A percentile compares a stretch with the other conserved stretches of the same genome.
phyloP scores from a whole-genome alignment of 2,888 invertebrate species.

The Ecliptopera silaceata region DNA sequence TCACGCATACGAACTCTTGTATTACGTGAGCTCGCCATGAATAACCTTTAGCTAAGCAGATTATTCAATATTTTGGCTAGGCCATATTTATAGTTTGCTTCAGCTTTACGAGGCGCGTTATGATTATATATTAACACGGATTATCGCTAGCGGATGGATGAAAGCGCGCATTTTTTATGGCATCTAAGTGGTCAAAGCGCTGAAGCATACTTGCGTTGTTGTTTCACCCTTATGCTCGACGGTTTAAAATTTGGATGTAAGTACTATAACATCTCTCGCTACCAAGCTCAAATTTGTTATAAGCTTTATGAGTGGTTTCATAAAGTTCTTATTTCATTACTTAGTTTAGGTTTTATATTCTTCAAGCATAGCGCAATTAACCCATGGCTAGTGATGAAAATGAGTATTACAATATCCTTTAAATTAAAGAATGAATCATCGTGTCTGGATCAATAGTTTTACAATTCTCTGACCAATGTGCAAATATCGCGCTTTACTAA shows the following conservation, averaged over 20 bases:
- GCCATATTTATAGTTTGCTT: not conserved
- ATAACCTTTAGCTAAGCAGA: slow-evolving; percentile 19
- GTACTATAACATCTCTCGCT: slow-evolving; percentile 8
- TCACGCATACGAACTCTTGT: not conserved
- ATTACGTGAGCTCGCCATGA: slow-evolving; percentile 10
- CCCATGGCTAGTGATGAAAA: slow-evolving; percentile 17
- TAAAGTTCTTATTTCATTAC: slow-evolving; percentile 19
- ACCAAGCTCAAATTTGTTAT: slow-evolving; percentile 10
- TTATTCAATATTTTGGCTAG: slow-evolving; percentile 12
- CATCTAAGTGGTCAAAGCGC: not conserved
- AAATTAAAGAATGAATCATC: slow-evolving; percentile 7
- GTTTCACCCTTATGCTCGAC: slow-evolving; percentile 5
- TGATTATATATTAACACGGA: not conserved
- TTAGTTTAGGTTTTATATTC: slow-evolving; percentile 9
- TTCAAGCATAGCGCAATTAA: slow-evolving; percentile 12
- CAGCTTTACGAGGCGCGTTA: not conserved
- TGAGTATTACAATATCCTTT: slow-evolving; percentile 8
- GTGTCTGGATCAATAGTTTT: slow-evolving; percentile 1
- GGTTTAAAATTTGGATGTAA: slow-evolving; percentile 15
- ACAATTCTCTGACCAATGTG: slow-evolving; percentile 5
- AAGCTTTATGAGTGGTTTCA: slow-evolving; percentile 2
- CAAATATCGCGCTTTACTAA: not conserved
- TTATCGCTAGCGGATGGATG: not conserved
- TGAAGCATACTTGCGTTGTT: not conserved
- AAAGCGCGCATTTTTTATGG: not conserved